Percentiles rank a stretch among this genome's conserved stretches.
These are phyloP conservation scores for Thamnophis elegans DNA, from an alignment of 2,797 vertebrate genomes.

Conservation along the genomic window DNA sequence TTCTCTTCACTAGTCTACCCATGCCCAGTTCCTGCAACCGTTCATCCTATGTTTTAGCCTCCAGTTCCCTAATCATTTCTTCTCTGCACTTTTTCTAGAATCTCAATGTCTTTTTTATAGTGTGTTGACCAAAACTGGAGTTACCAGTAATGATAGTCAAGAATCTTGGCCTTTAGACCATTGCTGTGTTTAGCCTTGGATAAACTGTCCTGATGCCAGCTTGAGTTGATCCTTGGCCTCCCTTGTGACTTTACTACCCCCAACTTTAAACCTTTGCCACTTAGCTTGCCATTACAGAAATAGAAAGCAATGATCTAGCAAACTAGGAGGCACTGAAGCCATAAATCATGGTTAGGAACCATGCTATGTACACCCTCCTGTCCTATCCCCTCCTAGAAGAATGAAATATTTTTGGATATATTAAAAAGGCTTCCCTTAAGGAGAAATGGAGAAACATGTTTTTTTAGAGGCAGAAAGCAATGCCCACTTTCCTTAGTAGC, in stretches of 20 bases:
- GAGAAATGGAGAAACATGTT: too few species aligned
- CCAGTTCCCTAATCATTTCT: too few species aligned
- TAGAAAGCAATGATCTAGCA: neutral
- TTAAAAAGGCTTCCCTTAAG: too few species aligned
- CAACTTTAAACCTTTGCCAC: neutral
- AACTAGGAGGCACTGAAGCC: neutral
- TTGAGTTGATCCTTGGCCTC: neutral
- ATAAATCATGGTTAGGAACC: neutral
- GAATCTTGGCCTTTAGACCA: neutral
- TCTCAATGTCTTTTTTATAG: too few species aligned
- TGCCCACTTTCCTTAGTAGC: too few species aligned
- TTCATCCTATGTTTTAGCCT: too few species aligned
- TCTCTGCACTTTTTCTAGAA: neutral
- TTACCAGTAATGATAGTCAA: neutral
- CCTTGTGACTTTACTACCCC: neutral
- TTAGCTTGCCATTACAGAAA: neutral
- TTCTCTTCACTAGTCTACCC: too few species aligned
- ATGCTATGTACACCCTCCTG: neutral
- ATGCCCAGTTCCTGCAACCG: too few species aligned
- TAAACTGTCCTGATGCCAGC: neutral
- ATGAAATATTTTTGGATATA: too few species aligned
- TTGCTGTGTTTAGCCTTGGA: neutral
- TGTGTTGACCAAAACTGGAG: neutral
- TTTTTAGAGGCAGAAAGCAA: too few species aligned
- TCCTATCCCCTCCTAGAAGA: too few species aligned